Percentiles rank a stretch among this genome's conserved stretches.
phyloP scores from a whole-genome alignment of 2,797 vertebrate species.

The Catamblyrhynchus diadema region DNA sequence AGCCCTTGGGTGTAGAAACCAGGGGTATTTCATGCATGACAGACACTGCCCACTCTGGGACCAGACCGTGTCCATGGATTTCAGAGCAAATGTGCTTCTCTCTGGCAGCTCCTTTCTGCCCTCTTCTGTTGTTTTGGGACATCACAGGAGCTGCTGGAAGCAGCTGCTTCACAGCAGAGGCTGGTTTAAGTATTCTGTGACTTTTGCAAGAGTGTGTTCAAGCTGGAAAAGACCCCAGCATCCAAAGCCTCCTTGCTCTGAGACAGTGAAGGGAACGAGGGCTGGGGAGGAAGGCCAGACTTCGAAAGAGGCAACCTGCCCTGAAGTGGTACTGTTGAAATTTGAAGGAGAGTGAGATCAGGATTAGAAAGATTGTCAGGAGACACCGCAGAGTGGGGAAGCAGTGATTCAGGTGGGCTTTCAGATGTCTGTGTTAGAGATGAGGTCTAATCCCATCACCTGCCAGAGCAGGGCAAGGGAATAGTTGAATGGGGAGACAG shows the following conservation, averaged over 20 bases:
- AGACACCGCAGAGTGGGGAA: background rate
- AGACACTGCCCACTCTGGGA: background rate
- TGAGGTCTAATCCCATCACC: background rate
- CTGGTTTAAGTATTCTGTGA: background rate
- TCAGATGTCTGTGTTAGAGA: background rate
- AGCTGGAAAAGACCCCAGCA: background rate
- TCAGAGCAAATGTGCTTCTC: background rate
- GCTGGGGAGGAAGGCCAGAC: background rate
- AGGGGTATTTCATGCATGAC: background rate
- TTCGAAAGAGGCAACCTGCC: background rate
- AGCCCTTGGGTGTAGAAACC: background rate
- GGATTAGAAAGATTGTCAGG: background rate
- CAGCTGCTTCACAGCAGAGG: fast-evolving
- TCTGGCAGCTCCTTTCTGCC: conserved; percentile 53
- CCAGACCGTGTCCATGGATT: background rate
- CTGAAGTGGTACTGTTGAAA: background rate
- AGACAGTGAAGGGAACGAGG: background rate
- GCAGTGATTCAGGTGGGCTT: background rate
- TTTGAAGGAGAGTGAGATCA: background rate
- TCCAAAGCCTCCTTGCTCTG: background rate
- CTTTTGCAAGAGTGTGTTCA: background rate
- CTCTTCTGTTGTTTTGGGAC: conserved; percentile 52
- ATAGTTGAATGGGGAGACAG: background rate
- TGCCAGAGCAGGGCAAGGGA: background rate
- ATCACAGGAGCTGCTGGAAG: background rate